Evolutionary conservation across 2,888 invertebrate genomes (phyloP).

Genomic region (Andrena flavipes): DNA sequence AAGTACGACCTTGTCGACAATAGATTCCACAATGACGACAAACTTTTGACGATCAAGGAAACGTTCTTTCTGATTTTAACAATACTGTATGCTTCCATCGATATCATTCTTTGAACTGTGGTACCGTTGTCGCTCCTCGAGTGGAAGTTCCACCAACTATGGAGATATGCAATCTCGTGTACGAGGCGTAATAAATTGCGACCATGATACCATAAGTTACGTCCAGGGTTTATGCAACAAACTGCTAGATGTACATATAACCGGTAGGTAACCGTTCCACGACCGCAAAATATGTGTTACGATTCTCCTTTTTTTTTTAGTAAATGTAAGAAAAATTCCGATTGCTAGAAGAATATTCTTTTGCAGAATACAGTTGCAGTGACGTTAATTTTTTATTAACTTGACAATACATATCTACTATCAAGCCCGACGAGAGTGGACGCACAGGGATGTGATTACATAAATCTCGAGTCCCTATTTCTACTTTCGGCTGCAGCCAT

Average conservation of each 20-base stretch:
- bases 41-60: constrained; percentile 20
- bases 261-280: neutral
- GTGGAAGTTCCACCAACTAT: constrained; percentile 1
- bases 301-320: neutral
- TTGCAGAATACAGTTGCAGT: neutral
- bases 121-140: neutral
- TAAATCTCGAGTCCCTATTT: neutral
- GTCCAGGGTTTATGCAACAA: constrained; percentile 41
- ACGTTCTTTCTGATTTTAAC: constrained; percentile 14
- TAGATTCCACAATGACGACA: constrained; percentile 37
- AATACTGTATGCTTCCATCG: constrained; percentile 9
- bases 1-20: constrained; percentile 38
- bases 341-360: neutral
- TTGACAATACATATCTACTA: too few relatives aligned
- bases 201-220: constrained; percentile 28
- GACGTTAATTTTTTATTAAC: neutral
- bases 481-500: neutral
- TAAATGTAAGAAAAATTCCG: neutral
- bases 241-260: constrained; percentile 17
- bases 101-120: constrained; percentile 21
- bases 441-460: neutral
- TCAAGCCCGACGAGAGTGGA: too few relatives aligned
- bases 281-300: constrained; percentile 13
- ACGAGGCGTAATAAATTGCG: constrained; percentile 42
- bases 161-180: constrained; percentile 27